A percentile compares a stretch with the other conserved stretches of the same genome.
phyloP scores from a whole-genome alignment of 37 sponge, comb jelly and placozoan genomes.

The Diacarnus erythraeanus region DNA sequence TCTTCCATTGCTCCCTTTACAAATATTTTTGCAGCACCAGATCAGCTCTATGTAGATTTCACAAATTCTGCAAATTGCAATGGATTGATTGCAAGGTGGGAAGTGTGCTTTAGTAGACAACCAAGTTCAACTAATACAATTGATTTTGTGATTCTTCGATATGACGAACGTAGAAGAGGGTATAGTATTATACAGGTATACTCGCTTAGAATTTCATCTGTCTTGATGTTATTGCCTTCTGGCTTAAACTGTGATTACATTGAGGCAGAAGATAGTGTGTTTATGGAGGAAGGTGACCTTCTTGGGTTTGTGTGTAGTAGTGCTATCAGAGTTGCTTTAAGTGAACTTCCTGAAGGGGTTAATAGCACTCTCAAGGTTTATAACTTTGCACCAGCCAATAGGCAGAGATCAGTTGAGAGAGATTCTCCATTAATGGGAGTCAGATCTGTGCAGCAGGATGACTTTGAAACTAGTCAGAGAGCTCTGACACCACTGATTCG shows the following conservation, averaged over 20 bases:
- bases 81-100: constrained; percentile 4
- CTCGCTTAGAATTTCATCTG: not conserved
- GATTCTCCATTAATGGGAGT: not conserved
- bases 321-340: not conserved
- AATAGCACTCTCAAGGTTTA: not conserved
- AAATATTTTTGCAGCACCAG: not conserved
- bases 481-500: constrained; percentile 7
- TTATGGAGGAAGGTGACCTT: constrained; percentile 13
- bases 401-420: not conserved
- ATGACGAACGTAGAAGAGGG: no score
- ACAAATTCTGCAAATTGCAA: constrained; percentile 18
- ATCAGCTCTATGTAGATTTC: constrained; percentile 11
- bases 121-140: not conserved
- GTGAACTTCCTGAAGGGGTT: not conserved
- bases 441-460: not conserved
- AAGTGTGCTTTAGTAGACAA: constrained; percentile 8
- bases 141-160: not conserved
- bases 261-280: not conserved
- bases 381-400: not conserved
- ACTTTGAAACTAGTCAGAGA: not conserved
- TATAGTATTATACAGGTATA: not conserved
- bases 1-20: not conserved
- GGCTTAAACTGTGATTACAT: not conserved
- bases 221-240: no score
- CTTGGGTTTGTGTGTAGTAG: constrained; percentile 23